These are phyloP conservation scores for Pituophis catenifer DNA, from an alignment of 2,113 vertebrate genomes.

Conservation along the genomic window DNA sequence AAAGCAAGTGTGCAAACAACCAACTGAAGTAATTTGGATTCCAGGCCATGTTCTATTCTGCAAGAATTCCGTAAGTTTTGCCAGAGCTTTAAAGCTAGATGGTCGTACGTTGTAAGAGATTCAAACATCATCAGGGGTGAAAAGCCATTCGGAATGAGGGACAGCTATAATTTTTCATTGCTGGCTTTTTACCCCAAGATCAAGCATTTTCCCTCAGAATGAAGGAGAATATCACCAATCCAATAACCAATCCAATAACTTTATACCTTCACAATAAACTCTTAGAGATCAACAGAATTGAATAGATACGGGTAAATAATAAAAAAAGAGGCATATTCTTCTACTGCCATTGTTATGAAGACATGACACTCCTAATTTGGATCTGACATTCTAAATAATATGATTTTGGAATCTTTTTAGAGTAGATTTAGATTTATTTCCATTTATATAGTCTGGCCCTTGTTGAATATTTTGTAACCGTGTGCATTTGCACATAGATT, in stretches of 20 bases:
- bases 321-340: background rate
- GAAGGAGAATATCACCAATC: background rate
- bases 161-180: conserved; percentile 46
- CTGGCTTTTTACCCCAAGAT: conserved; percentile 17
- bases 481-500: background rate
- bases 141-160: conserved; percentile 76
- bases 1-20: conserved; percentile 81
- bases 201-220: background rate
- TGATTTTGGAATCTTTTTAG: background rate
- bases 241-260: too few species aligned
- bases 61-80: conserved; percentile 68
- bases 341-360: background rate
- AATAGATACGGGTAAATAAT: background rate
- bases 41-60: conserved; percentile 71
- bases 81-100: conserved; percentile 64
- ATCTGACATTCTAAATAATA: background rate
- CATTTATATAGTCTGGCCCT: background rate
- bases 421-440: background rate
- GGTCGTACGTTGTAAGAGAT: background rate
- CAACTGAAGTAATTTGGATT: conserved; percentile 77
- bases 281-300: background rate
- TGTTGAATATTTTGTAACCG: background rate
- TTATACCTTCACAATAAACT: background rate
- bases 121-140: conserved; percentile 47
- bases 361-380: background rate